Base-by-base conservation (phyloP, 1,140 invertebrate species). In the Penaeus chinensis region DNA sequence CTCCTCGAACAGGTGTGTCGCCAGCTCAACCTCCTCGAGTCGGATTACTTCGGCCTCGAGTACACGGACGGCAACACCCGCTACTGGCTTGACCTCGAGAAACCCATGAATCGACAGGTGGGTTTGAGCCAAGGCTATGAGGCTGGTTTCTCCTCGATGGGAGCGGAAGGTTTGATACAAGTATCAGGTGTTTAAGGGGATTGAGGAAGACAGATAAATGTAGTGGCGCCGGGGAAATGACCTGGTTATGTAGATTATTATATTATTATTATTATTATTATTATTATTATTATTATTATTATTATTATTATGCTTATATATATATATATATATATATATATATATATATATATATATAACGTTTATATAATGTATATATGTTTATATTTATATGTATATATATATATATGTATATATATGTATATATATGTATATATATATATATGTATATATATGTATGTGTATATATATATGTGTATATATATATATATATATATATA, bases 61-160 rank as follows among this genome's bases (percentile, higher is more conserved):
- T 99, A 99, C 93, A 94, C 96, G 91, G 97, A 99, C 92, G 93
- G 94, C 82, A 95, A 95, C 91, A 96, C 96, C 83, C 79, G 86
- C 74, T 99, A 98, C 93, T 99, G 99, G 99, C 92, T 99, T 91
- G 99, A 99, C 93, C 94, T 98, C 90, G 98, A 99, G 92, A 99
- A 99, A 93, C 95, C 97, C 85, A 95, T 99, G 92, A 96, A 97
- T 90, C 95, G 98, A 88, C 99, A 99, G 94, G 94, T 99, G 66
- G 96, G 97, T n/a, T 93, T 16, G 54, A 13, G 54, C 16, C 0
- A 0, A 16, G 54, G 11, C 7, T 5, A 54, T 54, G 54, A 54
- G 54, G 16, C 16, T 16, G 54, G 54, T 54, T 54, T 54, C 54
- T 16, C 16, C 0, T 54, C 16, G 10, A 0, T 11, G 0, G 2